phyloP scores from a whole-genome alignment of 2,797 vertebrate genomes.

The Pseudomugil tenellus region DNA sequence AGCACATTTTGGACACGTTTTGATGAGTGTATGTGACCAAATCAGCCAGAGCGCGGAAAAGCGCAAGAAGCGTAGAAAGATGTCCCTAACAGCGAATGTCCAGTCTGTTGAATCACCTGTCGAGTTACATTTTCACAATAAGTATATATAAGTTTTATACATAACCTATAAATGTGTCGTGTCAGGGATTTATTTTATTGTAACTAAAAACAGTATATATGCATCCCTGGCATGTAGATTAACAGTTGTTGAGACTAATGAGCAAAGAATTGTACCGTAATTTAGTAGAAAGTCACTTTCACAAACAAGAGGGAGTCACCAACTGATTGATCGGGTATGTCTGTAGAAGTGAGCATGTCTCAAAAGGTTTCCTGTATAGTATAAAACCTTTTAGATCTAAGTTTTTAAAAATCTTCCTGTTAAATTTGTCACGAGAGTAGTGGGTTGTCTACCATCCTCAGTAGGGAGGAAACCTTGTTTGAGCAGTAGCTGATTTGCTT shows the following conservation, averaged over 20 bases:
- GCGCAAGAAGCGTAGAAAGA: too few relatives aligned
- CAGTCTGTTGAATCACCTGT: constrained; percentile 2
- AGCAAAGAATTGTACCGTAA: not conserved
- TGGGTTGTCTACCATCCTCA: not conserved
- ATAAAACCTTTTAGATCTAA: not conserved
- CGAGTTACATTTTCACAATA: constrained; percentile 1
- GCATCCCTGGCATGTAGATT: not conserved
- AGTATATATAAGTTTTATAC: too few relatives aligned
- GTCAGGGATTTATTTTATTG: not conserved
- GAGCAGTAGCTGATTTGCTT: constrained; percentile 1
- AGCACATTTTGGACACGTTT: too few relatives aligned
- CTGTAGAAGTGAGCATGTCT: not conserved
- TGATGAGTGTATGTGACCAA: too few relatives aligned
- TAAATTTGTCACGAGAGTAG: not conserved
- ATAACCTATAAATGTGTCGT: too few relatives aligned
- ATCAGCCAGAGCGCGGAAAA: too few relatives aligned
- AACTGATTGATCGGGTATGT: too few relatives aligned
- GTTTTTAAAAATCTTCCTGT: not conserved
- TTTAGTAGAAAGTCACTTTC: not conserved
- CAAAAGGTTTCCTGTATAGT: not conserved
- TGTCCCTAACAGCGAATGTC: too few relatives aligned
- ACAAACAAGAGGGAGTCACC: too few relatives aligned
- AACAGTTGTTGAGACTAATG: not conserved
- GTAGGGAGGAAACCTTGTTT: not conserved
- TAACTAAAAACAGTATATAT: not conserved